phyloP scores from a whole-genome alignment of 2,797 vertebrate species.

The Halcyon smyrnensis region DNA sequence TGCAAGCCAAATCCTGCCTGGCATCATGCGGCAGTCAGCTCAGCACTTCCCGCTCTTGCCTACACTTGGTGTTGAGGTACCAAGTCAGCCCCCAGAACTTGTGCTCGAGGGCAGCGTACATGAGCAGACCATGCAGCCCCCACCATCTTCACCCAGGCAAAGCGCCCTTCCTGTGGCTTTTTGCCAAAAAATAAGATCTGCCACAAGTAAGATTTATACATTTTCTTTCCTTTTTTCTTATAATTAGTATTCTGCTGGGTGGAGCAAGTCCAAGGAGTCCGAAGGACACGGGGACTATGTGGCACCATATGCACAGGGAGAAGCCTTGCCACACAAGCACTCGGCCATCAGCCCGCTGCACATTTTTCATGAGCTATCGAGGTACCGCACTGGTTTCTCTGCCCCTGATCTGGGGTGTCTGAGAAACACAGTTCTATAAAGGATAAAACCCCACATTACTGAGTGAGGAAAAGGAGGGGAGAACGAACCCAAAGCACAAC shows the following conservation, averaged over 20 bases:
- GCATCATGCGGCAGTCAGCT: fast-evolving
- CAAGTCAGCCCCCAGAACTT: fast-evolving
- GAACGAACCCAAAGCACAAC: neutral
- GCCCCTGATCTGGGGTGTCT: neutral
- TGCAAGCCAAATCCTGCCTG: neutral
- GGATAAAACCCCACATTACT: neutral
- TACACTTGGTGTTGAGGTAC: fast-evolving
- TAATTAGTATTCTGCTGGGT: neutral
- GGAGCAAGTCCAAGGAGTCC: neutral
- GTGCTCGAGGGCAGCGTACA: fast-evolving
- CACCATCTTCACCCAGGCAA: neutral
- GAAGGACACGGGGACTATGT: neutral
- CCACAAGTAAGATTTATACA: neutral
- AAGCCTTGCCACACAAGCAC: neutral
- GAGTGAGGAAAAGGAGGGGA: neutral
- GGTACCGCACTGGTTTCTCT: neutral
- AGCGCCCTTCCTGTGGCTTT: fast-evolving
- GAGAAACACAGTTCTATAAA: neutral
- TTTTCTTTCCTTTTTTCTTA: neutral
- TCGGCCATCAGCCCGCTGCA: fast-evolving
- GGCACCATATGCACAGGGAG: fast-evolving
- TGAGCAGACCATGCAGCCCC: fast-evolving
- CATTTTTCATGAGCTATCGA: fast-evolving
- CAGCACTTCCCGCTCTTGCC: fast-evolving
- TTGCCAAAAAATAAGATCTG: neutral